Conservation (phyloP, 2,797 vertebrate genomes). For the Phylloscopus collybita region DNA sequence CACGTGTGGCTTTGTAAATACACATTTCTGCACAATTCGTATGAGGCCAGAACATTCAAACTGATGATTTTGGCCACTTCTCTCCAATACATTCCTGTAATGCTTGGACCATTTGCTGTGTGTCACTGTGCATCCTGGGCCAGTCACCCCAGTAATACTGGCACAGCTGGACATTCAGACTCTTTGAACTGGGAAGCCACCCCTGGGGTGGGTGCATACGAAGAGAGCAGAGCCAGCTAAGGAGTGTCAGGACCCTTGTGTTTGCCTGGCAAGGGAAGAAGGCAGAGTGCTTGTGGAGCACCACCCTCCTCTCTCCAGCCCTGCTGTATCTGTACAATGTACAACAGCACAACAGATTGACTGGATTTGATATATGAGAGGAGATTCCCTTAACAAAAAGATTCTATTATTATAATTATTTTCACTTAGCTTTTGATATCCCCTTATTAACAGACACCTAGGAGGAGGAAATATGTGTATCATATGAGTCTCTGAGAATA, state of each 20-base stretch:
- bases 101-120: background rate
- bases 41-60: background rate
- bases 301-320: background rate
- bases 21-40: background rate
- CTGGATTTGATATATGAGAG: background rate
- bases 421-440: background rate
- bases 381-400: background rate
- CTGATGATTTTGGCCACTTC: background rate
- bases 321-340: background rate
- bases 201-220: background rate
- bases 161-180: background rate
- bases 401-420: background rate
- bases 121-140: background rate
- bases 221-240: background rate
- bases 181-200: background rate
- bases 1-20: background rate
- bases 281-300: background rate
- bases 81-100: background rate
- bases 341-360: rapidly evolving
- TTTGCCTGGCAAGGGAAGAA: background rate
- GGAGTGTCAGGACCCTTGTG: background rate
- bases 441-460: background rate
- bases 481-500: background rate
- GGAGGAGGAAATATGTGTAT: background rate
- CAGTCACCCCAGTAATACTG: background rate